A percentile compares a stretch with the other conserved stretches of the same genome.
phyloP scores from a whole-genome alignment of 2,797 vertebrate genomes.

The Numenius phaeopus region DNA sequence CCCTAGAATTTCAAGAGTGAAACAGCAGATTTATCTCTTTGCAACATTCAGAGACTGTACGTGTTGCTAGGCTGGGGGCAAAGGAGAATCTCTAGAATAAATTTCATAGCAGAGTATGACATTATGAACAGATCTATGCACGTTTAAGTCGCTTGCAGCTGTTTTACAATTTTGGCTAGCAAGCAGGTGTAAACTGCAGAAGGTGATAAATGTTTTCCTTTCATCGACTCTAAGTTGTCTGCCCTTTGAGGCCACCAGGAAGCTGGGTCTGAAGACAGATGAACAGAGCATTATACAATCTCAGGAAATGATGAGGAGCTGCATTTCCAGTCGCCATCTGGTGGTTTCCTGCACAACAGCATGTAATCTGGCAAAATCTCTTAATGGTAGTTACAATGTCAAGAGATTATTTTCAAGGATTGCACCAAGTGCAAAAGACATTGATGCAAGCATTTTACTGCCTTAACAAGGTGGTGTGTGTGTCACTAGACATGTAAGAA shows the following conservation, averaged over 20 bases:
- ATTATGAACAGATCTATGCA: constrained; percentile 1
- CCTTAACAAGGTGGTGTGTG: not conserved
- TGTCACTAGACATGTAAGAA: not conserved
- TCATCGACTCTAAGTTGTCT: not conserved
- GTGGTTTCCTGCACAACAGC: constrained; percentile 24
- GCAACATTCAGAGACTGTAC: not conserved
- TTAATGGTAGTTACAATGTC: not conserved
- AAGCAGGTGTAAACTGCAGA: constrained; percentile 6
- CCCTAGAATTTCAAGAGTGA: not conserved
- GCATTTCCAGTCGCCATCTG: constrained; percentile 60
- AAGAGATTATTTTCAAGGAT: not conserved
- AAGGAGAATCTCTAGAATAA: constrained; percentile 7
- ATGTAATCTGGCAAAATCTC: not conserved
- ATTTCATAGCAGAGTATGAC: not conserved
- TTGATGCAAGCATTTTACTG: not conserved
- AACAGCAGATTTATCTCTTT: not conserved
- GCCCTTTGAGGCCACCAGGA: constrained; percentile 47
- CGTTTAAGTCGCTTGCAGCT: not conserved
- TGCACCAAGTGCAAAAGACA: not conserved
- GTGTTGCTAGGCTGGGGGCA: not conserved
- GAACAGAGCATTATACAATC: not conserved
- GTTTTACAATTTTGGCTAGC: constrained; percentile 28
- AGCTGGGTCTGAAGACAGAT: constrained; percentile 15
- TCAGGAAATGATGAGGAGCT: constrained; percentile 30
- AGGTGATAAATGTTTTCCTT: constrained; percentile 60